These are phyloP conservation scores for Mandrillus leucophaeus DNA, from an alignment of 2,113 vertebrate genomes.

Conservation along the genomic window DNA sequence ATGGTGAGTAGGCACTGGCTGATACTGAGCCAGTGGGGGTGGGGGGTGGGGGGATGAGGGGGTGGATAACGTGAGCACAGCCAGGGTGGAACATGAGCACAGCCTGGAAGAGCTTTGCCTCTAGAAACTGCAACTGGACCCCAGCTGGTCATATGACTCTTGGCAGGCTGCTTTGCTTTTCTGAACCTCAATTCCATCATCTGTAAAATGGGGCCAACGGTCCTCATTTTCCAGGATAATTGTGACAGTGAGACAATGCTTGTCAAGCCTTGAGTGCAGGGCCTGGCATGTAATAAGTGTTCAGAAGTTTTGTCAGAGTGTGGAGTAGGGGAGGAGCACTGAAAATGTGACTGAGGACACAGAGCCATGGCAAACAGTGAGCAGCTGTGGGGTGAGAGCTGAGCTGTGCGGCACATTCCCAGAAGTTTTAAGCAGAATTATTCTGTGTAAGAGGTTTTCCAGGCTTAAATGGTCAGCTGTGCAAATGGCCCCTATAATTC, in stretches of 20 bases:
- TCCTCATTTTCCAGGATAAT: neutral
- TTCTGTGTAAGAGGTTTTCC: neutral
- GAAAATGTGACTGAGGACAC: neutral
- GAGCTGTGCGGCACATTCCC: neutral
- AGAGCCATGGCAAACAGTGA: neutral
- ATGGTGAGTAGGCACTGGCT: conserved; percentile 86
- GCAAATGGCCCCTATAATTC: conserved; percentile 12
- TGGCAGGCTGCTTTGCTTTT: conserved; percentile 8
- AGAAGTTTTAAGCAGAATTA: neutral
- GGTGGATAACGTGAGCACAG: neutral
- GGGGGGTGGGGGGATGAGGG: neutral
- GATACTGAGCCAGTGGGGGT: neutral
- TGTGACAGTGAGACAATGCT: neutral
- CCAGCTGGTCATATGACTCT: neutral
- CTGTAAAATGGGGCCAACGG: neutral
- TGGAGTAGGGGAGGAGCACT: neutral
- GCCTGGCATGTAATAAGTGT: neutral
- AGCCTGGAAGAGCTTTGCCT: neutral
- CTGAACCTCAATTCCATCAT: conserved; percentile 9
- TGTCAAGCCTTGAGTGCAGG: neutral
- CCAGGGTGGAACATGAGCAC: neutral
- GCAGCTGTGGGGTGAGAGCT: neutral
- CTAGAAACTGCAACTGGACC: neutral
- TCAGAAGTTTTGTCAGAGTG: neutral
- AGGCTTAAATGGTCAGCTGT: neutral